A percentile compares a stretch with the other conserved stretches of the same genome.
phyloP scores from a whole-genome alignment of 2,888 invertebrate genomes.

The Gnatocerus cornutus region DNA sequence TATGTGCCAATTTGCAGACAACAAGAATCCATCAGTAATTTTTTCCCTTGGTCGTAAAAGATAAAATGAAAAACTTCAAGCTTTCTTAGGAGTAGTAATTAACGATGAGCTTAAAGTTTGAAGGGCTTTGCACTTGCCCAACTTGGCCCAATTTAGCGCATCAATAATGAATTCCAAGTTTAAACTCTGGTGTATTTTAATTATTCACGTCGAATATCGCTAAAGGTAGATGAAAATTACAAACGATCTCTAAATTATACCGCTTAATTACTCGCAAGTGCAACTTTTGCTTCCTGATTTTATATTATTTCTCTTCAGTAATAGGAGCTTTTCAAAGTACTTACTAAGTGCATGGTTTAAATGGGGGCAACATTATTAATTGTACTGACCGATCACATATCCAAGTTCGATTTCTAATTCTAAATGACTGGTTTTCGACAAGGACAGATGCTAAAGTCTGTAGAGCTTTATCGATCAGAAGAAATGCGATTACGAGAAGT shows the following conservation, averaged over 20 bases:
- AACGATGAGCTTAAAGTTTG: not conserved
- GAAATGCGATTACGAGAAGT: not conserved
- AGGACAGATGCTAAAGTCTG: not conserved
- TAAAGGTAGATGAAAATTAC: slow-evolving; percentile 19
- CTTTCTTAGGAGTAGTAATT: no score
- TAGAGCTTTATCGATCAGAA: slow-evolving; percentile 3
- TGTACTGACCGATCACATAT: not conserved
- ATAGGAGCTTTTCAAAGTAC: not conserved
- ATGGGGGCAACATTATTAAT: not conserved
- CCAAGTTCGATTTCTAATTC: not conserved
- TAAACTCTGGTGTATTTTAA: slow-evolving; percentile 30
- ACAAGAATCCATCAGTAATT: no score
- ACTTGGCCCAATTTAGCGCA: slow-evolving; percentile 6
- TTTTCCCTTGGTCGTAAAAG: no score
- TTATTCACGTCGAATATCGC: slow-evolving; percentile 9
- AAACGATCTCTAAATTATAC: not conserved
- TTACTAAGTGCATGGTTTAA: not conserved
- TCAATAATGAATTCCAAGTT: slow-evolving; percentile 27
- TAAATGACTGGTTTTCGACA: not conserved
- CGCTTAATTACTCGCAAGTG: not conserved
- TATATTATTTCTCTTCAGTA: not conserved
- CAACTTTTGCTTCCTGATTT: not conserved
- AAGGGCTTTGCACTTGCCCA: slow-evolving; percentile 11
- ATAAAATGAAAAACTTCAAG: no score
- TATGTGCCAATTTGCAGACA: no score